A percentile compares a stretch with the other conserved stretches of the same genome.
Evolutionary conservation across 2,113 vertebrate genomes (phyloP).

Genomic region (Pelobates fuscus): DNA sequence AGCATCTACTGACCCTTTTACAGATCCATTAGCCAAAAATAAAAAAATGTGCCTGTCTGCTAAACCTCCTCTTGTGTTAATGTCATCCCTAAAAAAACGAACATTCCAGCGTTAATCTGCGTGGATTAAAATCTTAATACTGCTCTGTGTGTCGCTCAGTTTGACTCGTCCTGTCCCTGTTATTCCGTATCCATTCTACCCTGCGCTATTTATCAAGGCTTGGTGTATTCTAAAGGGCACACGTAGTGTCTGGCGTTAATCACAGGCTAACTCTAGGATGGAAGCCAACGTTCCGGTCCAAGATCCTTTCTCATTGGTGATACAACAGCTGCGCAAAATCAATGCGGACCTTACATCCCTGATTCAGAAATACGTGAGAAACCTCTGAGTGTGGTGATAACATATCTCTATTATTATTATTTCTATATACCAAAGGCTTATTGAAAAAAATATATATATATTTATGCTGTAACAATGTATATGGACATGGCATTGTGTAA

Average conservation of each 20-base stretch:
- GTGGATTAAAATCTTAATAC: constrained; percentile 24
- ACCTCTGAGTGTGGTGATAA: neutral
- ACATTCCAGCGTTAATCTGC: constrained; percentile 15
- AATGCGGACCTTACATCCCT: constrained; percentile 14
- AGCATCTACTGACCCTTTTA: too few relatives aligned
- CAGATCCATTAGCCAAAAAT: neutral
- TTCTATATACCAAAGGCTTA: too few relatives aligned
- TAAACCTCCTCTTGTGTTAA: neutral
- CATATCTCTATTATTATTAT: neutral
- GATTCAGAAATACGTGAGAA: constrained; percentile 38
- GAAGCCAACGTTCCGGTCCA: neutral
- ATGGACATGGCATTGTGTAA: too few relatives aligned
- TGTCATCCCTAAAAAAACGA: neutral
- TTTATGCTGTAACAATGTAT: too few relatives aligned
- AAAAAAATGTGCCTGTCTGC: neutral
- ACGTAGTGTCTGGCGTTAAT: neutral
- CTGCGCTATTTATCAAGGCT: too few relatives aligned
- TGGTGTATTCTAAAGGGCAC: neutral
- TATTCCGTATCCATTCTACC: neutral
- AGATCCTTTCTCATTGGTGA: constrained; percentile 11
- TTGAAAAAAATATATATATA: too few relatives aligned
- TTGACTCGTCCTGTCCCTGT: neutral
- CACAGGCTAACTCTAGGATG: neutral
- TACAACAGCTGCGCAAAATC: constrained; percentile 28
- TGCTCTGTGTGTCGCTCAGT: constrained; percentile 1